Evolutionary conservation across 2,797 vertebrate genomes (phyloP), one percentile per base, ranked within the genome.

Genomic region (Gobionotothen gibberifrons): DNA sequence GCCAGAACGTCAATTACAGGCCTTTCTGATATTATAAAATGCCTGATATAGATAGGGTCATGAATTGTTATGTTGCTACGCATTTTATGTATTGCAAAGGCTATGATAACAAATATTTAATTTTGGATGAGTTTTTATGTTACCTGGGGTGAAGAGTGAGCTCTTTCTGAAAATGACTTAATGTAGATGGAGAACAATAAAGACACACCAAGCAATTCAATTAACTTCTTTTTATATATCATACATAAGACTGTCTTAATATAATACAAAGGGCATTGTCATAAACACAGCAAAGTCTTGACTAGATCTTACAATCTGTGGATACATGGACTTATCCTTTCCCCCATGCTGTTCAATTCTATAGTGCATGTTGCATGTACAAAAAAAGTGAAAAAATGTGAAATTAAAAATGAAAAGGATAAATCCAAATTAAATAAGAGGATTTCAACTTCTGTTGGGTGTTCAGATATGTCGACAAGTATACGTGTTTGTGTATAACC

Each of bases 191-290:
- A 69, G 57, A 84, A 57, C 67, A 94, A 94, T 85, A 91, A 93
- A 87, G 95, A 98, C 95, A 96, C 96, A 93, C 94, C 97, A 93
- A 96, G 93, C 94, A 96, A 94, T 97, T 98, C 96, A 98, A 97
- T 98, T 97, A 98, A 97, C 96, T 97, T 97, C 92, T 95, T 95
- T 98, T 99, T 98, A 97, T 98, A 98, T 99, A 98, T 99, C 97
- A 98, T 99, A 99, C 97, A 99, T 98, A 98, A 98, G 97, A 99
- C 97, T 96, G 97, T 97, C 97, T 98, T 97, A 99, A 97, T 99
- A 99, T 99, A 97, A 99, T 98, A 99, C 97, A 99, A 99, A 98
- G 97, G 97, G 97, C 96, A 97, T 98, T 98, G 97, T 97, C 97
- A 98, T 99, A 99, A 98, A 99, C 97, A 98, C 97, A 98, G 97